These are phyloP conservation scores for Empis livida DNA, from an alignment of 2,888 invertebrate genomes.

Conservation along the genomic window DNA sequence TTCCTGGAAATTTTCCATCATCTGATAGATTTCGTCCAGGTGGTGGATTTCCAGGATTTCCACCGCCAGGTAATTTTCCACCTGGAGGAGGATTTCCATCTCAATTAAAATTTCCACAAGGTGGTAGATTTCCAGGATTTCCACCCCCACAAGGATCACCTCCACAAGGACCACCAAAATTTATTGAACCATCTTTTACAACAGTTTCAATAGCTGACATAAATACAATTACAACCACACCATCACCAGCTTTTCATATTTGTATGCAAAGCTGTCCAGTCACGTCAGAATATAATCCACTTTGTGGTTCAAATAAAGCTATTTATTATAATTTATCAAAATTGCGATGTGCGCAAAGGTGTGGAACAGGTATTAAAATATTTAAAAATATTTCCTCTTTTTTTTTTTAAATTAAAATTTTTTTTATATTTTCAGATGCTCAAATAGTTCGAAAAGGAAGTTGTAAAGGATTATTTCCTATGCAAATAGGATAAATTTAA, in stretches of 20 bases:
- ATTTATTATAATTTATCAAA: conserved; percentile 28
- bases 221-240: conserved; percentile 16
- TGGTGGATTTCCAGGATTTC: too few species aligned
- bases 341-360: conserved; percentile 26
- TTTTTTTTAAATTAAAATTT: background rate
- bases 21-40: too few species aligned
- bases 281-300: conserved; percentile 31
- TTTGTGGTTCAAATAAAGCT: conserved; percentile 28
- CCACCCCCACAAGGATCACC: too few species aligned
- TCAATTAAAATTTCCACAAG: too few species aligned
- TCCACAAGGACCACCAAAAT: background rate
- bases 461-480: conserved; percentile 25
- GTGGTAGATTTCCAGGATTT: too few species aligned
- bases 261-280: conserved; percentile 28
- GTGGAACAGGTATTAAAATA: conserved; percentile 25
- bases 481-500: conserved; percentile 21
- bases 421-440: conserved; percentile 19
- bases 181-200: conserved; percentile 4
- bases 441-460: conserved; percentile 26
- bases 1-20: too few species aligned
- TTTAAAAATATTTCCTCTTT: too few species aligned
- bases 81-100: too few species aligned
- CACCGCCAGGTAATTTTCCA: too few species aligned
- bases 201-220: conserved; percentile 18
- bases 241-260: conserved; percentile 18